Percentiles rank a stretch among this genome's conserved stretches.
These are phyloP conservation scores for Tanytarsus gracilentus DNA, from an alignment of 2,888 invertebrate genomes.

Conservation along the genomic window DNA sequence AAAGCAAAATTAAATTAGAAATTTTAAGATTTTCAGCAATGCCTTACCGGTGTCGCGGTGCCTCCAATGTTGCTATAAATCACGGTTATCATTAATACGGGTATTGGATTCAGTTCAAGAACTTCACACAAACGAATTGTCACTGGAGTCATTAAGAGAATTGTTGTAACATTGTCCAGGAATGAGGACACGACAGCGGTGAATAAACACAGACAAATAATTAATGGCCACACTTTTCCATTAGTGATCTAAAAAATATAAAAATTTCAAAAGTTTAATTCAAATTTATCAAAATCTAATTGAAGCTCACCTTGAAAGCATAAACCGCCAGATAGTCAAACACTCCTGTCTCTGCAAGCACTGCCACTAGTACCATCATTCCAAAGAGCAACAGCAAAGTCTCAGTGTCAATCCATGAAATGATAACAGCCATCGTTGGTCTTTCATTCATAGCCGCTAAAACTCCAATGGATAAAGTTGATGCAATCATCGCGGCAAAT, in stretches of 20 bases:
- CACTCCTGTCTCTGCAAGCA: constrained; percentile 59
- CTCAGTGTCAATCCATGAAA: constrained; percentile 59
- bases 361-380: constrained; percentile 63
- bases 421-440: constrained; percentile 51
- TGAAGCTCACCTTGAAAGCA: constrained; percentile 50
- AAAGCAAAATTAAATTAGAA: neutral
- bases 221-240: constrained; percentile 55
- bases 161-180: constrained; percentile 61
- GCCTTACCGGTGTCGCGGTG: constrained; percentile 69
- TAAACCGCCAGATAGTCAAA: constrained; percentile 59
- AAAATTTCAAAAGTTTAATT: neutral
- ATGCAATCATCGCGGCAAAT: constrained; percentile 56
- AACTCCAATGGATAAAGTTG: constrained; percentile 53
- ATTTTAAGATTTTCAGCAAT: constrained; percentile 26
- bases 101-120: constrained; percentile 69
- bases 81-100: constrained; percentile 68
- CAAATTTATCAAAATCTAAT: neutral
- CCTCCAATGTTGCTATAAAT: constrained; percentile 79
- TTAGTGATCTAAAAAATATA: constrained; percentile 48
- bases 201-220: constrained; percentile 53
- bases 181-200: constrained; percentile 55
- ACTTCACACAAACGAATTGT: constrained; percentile 72
- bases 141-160: constrained; percentile 59
- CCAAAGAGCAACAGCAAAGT: constrained; percentile 54
- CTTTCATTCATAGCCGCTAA: constrained; percentile 53